Conservation (phyloP, 2,113 vertebrate species). For the Typhlomys cinereus region DNA sequence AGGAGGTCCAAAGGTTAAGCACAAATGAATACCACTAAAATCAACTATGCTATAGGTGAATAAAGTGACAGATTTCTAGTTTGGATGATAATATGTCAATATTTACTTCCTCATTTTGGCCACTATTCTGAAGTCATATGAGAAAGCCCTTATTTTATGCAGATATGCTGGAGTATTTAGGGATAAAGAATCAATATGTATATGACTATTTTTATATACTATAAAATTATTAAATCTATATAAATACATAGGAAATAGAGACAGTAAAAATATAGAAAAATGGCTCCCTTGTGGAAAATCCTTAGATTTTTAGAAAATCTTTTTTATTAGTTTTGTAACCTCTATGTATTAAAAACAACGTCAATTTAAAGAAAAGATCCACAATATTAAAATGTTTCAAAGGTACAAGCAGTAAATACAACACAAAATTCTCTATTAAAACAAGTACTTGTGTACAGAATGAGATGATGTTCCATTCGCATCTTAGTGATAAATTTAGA, state of each 20-base stretch:
- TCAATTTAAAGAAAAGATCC: not conserved
- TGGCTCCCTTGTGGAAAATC: not conserved
- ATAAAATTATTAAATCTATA: not conserved
- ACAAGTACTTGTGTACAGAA: not conserved
- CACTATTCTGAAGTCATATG: not conserved
- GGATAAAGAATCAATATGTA: not conserved
- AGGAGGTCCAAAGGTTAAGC: not conserved
- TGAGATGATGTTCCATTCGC: not conserved
- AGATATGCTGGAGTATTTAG: constrained; percentile 31
- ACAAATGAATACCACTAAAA: not conserved
- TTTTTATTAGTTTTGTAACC: not conserved
- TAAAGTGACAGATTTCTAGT: not conserved
- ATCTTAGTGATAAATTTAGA: not conserved
- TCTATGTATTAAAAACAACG: not conserved
- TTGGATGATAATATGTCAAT: not conserved
- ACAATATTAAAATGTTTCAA: constrained; percentile 14
- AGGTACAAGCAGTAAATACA: not conserved
- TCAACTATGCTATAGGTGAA: not conserved
- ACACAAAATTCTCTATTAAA: not conserved
- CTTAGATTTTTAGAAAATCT: not conserved
- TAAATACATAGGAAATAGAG: not conserved
- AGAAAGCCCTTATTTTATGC: not conserved
- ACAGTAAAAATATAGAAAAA: not conserved
- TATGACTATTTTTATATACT: constrained; percentile 1
- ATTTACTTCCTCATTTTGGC: constrained; percentile 18